Evolutionary conservation across 2,888 invertebrate species (phyloP).

Genomic region (Phyllotreta striolata): DNA sequence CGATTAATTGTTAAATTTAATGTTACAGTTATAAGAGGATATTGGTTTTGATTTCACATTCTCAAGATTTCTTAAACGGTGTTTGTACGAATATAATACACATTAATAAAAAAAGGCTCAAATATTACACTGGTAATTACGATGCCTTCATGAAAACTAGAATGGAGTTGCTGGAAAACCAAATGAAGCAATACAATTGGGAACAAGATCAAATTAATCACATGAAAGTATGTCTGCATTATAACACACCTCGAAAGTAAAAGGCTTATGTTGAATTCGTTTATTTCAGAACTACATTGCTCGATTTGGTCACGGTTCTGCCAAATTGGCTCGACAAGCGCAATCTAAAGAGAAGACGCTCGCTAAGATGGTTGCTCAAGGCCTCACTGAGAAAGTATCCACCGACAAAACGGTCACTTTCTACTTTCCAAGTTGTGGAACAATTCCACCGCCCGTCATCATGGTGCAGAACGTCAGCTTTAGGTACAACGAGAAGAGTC

Average conservation of each 20-base stretch:
- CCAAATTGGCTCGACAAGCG: conserved; percentile 97
- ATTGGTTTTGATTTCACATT: conserved; percentile 97
- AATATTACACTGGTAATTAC: conserved; percentile 94
- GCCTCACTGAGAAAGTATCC: conserved; percentile 93
- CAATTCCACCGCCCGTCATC: conserved; percentile 97
- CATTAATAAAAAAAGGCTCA: conserved; percentile 89
- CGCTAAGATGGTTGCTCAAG: conserved; percentile 99
- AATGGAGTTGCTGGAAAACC: conserved; percentile 95
- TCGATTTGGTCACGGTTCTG: conserved; percentile 98
- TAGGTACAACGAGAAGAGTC: conserved; percentile 84
- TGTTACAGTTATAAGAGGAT: conserved; percentile 87
- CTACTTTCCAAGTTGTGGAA: conserved; percentile 95
- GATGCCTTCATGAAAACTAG: conserved; percentile 95
- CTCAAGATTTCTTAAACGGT: conserved; percentile 98
- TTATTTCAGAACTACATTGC: conserved; percentile 90
- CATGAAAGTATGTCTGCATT: conserved; percentile 81
- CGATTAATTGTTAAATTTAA: conserved; percentile 12
- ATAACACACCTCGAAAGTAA: neutral
- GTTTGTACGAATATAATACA: conserved; percentile 97
- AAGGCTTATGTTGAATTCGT: conserved; percentile 21
- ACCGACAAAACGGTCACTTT: conserved; percentile 93
- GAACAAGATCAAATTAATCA: conserved; percentile 99
- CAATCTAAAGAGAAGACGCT: conserved; percentile 99
- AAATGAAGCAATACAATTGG: conserved; percentile 99
- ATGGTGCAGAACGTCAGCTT: conserved; percentile 99